These are phyloP conservation scores for Cololabis saira DNA, from an alignment of 2,113 vertebrate species.

Conservation along the genomic window DNA sequence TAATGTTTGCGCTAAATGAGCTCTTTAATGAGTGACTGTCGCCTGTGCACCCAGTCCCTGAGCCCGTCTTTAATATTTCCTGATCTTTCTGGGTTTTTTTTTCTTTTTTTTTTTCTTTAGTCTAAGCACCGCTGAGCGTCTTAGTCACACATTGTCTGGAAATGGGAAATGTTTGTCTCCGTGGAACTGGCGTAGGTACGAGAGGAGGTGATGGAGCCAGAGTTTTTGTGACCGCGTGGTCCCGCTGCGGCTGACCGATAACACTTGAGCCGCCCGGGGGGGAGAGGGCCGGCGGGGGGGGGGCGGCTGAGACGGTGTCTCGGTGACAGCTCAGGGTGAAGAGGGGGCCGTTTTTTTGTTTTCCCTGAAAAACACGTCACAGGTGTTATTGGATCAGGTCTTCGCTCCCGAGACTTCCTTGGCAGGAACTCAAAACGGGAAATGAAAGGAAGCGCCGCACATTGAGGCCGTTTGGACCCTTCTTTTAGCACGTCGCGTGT, in stretches of 20 bases:
- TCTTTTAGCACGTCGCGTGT: constrained; percentile 19
- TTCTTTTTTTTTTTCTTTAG: constrained; percentile 11
- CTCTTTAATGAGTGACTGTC: constrained; percentile 68
- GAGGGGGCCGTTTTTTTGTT: constrained; percentile 20
- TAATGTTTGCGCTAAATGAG: constrained; percentile 66
- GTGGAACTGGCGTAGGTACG: constrained; percentile 45
- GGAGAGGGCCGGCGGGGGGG: neutral
- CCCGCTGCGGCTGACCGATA: constrained; percentile 48
- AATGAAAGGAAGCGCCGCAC: constrained; percentile 62
- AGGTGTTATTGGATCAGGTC: constrained; percentile 53
- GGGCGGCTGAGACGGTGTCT: constrained; percentile 30
- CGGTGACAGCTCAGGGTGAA: constrained; percentile 31
- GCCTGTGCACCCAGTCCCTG: constrained; percentile 40
- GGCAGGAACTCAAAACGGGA: constrained; percentile 64
- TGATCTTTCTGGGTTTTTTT: constrained; percentile 13
- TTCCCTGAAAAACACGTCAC: constrained; percentile 38
- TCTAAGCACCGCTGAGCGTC: constrained; percentile 45
- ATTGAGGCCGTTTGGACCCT: constrained; percentile 36
- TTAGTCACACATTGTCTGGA: constrained; percentile 78
- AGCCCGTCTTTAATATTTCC: constrained; percentile 57
- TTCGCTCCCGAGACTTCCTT: constrained; percentile 48
- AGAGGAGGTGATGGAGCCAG: constrained; percentile 48
- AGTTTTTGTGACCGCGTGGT: constrained; percentile 36
- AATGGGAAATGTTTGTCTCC: constrained; percentile 68
- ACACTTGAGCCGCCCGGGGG: constrained; percentile 25